Evolutionary conservation across 2,888 invertebrate species (phyloP), one percentile per base, ranked within the genome.

Genomic region (Alloplasta piceator): DNA sequence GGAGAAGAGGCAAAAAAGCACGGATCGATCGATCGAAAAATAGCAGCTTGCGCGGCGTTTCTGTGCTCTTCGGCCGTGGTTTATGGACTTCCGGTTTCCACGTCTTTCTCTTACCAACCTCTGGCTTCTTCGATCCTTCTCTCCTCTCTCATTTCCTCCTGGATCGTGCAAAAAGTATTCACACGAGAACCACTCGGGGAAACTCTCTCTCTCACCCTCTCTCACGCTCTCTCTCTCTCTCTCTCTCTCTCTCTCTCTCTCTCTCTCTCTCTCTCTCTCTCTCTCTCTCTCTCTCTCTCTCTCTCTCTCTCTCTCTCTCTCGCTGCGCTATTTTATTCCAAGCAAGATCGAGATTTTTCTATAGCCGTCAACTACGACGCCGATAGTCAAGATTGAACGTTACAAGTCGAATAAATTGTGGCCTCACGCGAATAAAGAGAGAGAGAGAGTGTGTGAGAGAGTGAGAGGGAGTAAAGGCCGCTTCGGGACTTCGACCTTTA

Each of bases 341-440:
- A 71, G 43, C 67, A 36, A 55, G 73, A 55, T 38, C 26, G 64
- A 78, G 71, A 78, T 78, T 78, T 78, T 78, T 48, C 78, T 81
- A 78, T 81, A 78, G 81, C 63, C 72, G 14, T 48, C 48, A 60
- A 26, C 50, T 58, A 60, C 55, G 36, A 46, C 50, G 70, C 72
- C 76, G 78, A 78, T 70, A 71, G 75, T 66, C 74, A 78, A 71
- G 81, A 81, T 81, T 81, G 74, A 81, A 78, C 78, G 74, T 78
- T 81, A 48, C 66, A 75, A 74, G 74, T 75, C 76, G 72, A 76
- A 80, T 80, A 74, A 81, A 81, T 81, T 71, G 81, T 56, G 55
- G 56, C 36, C 52, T 77, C 78, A 74, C 81, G 81, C 74, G 74
- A 74, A 39, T 26, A 64, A 72, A 36, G 2, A 3, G 63, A 43